Evolutionary conservation across 2,797 vertebrate species (phyloP).

Genomic region (Tragopan temminckii): DNA sequence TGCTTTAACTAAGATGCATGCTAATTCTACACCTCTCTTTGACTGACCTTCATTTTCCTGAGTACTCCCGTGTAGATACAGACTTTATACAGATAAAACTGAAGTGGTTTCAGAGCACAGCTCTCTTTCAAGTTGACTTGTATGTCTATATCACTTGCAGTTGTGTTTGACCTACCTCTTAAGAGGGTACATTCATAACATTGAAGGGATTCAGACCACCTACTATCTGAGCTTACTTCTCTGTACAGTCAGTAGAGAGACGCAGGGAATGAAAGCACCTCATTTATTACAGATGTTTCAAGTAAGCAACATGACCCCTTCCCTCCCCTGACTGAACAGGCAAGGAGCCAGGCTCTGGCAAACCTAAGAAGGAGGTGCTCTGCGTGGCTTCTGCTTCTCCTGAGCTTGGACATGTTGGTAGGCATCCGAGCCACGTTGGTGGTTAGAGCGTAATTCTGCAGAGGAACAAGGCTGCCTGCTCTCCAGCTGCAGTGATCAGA

Average conservation of each 20-base stretch:
- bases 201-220: slow-evolving; percentile 40
- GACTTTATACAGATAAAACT: not conserved
- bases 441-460: not conserved
- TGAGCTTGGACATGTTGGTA: not conserved
- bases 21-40: not conserved
- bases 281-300: slow-evolving; percentile 35
- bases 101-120: not conserved
- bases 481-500: fast-evolving
- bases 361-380: slow-evolving; percentile 11
- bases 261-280: slow-evolving; percentile 45
- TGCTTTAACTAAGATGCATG: not conserved
- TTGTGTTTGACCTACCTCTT: slow-evolving; percentile 6
- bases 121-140: not conserved
- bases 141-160: not conserved
- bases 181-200: slow-evolving; percentile 39
- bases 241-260: not conserved
- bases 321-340: slow-evolving; percentile 4
- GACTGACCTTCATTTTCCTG: not conserved
- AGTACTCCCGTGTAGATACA: not conserved
- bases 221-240: slow-evolving; percentile 36
- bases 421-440: not conserved
- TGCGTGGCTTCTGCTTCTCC: not conserved
- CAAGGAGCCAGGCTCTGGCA: slow-evolving; percentile 34
- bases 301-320: slow-evolving; percentile 15
- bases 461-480: not conserved